Evolutionary conservation across 2,888 invertebrate species (phyloP).

Genomic region (Spilosoma lubricipeda): DNA sequence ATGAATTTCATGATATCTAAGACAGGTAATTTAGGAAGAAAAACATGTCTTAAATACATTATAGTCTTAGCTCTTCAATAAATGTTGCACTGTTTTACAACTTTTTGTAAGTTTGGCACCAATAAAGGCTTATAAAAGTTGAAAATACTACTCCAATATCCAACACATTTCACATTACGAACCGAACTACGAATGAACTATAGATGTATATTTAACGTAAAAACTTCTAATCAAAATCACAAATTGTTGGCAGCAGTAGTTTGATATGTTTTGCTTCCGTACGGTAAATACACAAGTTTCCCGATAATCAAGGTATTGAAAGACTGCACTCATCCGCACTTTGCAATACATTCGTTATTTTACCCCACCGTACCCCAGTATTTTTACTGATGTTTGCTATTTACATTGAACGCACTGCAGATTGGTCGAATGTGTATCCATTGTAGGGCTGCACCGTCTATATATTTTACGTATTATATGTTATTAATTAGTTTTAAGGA

Average conservation of each 20-base stretch:
- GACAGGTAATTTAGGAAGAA: no score
- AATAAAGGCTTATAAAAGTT: no score
- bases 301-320: slow-evolving; percentile 64
- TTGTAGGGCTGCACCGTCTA: slow-evolving; percentile 38
- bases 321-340: slow-evolving; percentile 56
- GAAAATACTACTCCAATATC: background rate
- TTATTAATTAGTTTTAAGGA: no score
- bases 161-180: background rate
- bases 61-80: no score
- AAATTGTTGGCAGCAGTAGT: slow-evolving; percentile 25
- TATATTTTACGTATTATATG: background rate
- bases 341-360: slow-evolving; percentile 53
- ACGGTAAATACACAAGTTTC: slow-evolving; percentile 40
- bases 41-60: no score
- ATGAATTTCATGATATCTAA: no score
- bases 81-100: no score
- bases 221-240: slow-evolving; percentile 26
- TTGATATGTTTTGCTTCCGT: slow-evolving; percentile 40
- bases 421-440: slow-evolving; percentile 56
- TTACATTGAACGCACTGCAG: slow-evolving; percentile 62
- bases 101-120: no score
- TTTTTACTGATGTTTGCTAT: slow-evolving; percentile 67
- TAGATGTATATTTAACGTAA: background rate
- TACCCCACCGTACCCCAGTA: slow-evolving; percentile 49
- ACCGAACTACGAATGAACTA: background rate